Evolutionary conservation across 2,888 invertebrate genomes (phyloP).

Genomic region (Eucera pruinosa): DNA sequence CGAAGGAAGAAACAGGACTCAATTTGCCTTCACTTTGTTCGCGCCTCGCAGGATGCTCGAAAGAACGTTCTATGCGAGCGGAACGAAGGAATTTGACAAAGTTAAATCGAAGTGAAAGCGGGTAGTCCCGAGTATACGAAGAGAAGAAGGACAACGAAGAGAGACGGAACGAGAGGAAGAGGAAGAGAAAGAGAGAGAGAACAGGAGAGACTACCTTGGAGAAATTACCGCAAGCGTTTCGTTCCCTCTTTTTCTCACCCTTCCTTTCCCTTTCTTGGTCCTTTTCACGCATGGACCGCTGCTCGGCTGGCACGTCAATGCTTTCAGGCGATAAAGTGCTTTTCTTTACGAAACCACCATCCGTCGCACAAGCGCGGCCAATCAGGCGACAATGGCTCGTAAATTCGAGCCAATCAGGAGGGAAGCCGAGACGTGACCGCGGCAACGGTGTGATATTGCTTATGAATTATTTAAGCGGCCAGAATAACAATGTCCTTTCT

Average conservation of each 20-base stretch:
- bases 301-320: constrained; percentile 67
- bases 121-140: background rate
- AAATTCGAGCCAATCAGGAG: constrained; percentile 83
- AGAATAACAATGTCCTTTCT: constrained; percentile 69
- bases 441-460: constrained; percentile 79
- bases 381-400: constrained; percentile 83
- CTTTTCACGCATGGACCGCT: constrained; percentile 50
- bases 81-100: constrained; percentile 59
- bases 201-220: constrained; percentile 41
- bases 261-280: constrained; percentile 32
- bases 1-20: constrained; percentile 27
- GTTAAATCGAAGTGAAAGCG: constrained; percentile 56
- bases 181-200: constrained; percentile 8
- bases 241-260: constrained; percentile 46
- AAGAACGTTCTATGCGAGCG: constrained; percentile 39
- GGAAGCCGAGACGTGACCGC: constrained; percentile 80
- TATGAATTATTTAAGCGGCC: constrained; percentile 83
- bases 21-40: constrained; percentile 43
- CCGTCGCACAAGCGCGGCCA: constrained; percentile 81
- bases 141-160: constrained; percentile 12
- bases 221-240: constrained; percentile 71
- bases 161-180: constrained; percentile 25
- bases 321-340: constrained; percentile 77
- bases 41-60: constrained; percentile 42
- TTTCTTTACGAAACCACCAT: constrained; percentile 77